Percentiles rank a stretch among this genome's conserved stretches.
Conservation (phyloP, 2,113 vertebrate genomes). For the Macquaria ambigua region DNA sequence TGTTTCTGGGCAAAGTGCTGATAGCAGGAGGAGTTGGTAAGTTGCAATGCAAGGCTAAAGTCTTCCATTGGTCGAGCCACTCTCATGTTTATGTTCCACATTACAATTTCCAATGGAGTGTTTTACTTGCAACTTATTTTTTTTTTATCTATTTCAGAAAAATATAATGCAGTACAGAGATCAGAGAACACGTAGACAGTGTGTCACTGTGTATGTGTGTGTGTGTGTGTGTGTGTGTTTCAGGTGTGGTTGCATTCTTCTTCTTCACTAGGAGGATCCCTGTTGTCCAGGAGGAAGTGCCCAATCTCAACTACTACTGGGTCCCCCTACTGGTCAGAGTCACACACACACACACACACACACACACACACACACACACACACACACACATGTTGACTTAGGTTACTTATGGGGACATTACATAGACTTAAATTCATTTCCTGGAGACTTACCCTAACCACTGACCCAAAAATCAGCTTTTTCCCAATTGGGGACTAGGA, state of each 20-base stretch:
- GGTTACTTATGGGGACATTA: too few relatives aligned
- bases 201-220: slow-evolving; percentile 2
- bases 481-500: too few relatives aligned
- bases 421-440: too few relatives aligned
- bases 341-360: not conserved
- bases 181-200: not conserved
- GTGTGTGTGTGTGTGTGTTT: slow-evolving; percentile 47
- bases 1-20: slow-evolving; percentile 92
- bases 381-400: not conserved
- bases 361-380: not conserved
- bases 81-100: not conserved
- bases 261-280: slow-evolving; percentile 90
- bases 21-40: slow-evolving; percentile 92
- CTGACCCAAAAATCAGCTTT: too few relatives aligned
- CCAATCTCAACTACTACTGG: slow-evolving; percentile 91
- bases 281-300: slow-evolving; percentile 85
- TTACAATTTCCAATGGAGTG: not conserved
- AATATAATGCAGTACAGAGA: not conserved
- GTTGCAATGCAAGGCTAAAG: slow-evolving; percentile 38
- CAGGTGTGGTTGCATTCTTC: slow-evolving; percentile 90
- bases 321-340: slow-evolving; percentile 91
- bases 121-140: not conserved
- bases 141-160: not conserved
- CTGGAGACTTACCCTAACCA: too few relatives aligned
- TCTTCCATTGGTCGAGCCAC: not conserved